Conservation (phyloP, 1,140 invertebrate genomes). For the Mylabris phalerata region DNA sequence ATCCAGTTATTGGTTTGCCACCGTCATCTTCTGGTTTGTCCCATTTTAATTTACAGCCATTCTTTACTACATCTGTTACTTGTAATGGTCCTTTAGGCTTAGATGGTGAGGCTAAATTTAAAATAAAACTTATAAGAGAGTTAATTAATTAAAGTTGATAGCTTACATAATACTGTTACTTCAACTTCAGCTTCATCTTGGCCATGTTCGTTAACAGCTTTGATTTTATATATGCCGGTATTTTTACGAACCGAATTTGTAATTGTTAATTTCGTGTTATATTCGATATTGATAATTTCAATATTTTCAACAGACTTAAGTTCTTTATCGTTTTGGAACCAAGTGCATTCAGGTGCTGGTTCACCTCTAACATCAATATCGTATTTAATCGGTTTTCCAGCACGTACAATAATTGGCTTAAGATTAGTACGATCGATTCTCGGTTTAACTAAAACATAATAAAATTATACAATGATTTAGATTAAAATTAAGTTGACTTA, state of each 20-base stretch:
- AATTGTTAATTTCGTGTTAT: constrained; percentile 88
- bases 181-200: constrained; percentile 90
- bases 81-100: constrained; percentile 88
- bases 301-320: constrained; percentile 61
- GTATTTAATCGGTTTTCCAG: constrained; percentile 87
- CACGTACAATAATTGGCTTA: constrained; percentile 81
- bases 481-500: constrained; percentile 47
- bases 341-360: constrained; percentile 86
- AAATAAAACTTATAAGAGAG: constrained; percentile 13
- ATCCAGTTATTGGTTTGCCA: constrained; percentile 91
- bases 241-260: constrained; percentile 76
- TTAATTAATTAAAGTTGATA: constrained; percentile 2
- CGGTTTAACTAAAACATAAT: constrained; percentile 73
- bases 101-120: constrained; percentile 58
- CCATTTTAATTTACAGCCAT: constrained; percentile 89
- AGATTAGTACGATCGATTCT: constrained; percentile 92
- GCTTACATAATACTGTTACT: constrained; percentile 78
- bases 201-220: constrained; percentile 87
- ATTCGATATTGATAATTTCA: constrained; percentile 83
- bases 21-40: constrained; percentile 97
- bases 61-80: constrained; percentile 88
- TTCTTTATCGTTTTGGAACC: constrained; percentile 60
- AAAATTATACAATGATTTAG: constrained; percentile 3
- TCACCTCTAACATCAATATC: constrained; percentile 92
- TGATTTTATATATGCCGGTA: constrained; percentile 85